A percentile compares a stretch with the other conserved stretches of the same genome.
phyloP scores from a whole-genome alignment of 2,113 vertebrate species.

The Murina feae region DNA sequence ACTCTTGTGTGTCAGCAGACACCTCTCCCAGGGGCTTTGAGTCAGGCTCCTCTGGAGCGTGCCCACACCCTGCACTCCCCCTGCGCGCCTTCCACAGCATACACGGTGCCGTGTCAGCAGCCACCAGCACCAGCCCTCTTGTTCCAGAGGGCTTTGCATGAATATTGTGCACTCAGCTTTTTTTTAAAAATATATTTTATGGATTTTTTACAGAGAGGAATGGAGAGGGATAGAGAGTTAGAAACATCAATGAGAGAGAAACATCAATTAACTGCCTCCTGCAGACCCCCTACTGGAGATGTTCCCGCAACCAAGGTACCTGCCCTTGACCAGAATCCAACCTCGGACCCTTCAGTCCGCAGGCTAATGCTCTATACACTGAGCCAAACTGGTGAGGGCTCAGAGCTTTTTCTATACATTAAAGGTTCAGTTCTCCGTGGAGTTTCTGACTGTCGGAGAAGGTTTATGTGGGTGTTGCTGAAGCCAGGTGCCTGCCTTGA shows the following conservation, averaged over 20 bases:
- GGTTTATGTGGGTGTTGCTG: not conserved
- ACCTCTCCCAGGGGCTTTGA: not conserved
- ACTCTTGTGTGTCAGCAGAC: not conserved
- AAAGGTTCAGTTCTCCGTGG: not conserved
- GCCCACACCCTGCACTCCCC: not conserved
- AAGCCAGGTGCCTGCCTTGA: not conserved
- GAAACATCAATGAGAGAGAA: too few relatives aligned
- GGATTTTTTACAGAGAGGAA: too few relatives aligned
- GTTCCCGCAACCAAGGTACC: too few relatives aligned
- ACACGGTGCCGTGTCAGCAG: not conserved
- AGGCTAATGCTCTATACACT: too few relatives aligned
- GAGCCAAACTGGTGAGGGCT: too few relatives aligned
- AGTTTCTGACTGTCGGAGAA: not conserved
- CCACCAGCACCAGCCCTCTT: not conserved
- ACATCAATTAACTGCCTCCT: too few relatives aligned
- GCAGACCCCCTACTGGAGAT: too few relatives aligned
- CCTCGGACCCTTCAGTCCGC: too few relatives aligned
- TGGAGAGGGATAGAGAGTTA: too few relatives aligned
- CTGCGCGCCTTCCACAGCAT: not conserved
- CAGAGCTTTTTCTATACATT: not conserved
- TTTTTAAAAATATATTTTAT: too few relatives aligned
- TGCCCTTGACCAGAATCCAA: too few relatives aligned
- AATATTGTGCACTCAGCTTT: too few relatives aligned
- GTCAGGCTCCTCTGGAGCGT: not conserved
- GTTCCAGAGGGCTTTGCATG: not conserved